Base-by-base conservation (phyloP, 2,888 invertebrate genomes). In the Cremastinae sp. region DNA sequence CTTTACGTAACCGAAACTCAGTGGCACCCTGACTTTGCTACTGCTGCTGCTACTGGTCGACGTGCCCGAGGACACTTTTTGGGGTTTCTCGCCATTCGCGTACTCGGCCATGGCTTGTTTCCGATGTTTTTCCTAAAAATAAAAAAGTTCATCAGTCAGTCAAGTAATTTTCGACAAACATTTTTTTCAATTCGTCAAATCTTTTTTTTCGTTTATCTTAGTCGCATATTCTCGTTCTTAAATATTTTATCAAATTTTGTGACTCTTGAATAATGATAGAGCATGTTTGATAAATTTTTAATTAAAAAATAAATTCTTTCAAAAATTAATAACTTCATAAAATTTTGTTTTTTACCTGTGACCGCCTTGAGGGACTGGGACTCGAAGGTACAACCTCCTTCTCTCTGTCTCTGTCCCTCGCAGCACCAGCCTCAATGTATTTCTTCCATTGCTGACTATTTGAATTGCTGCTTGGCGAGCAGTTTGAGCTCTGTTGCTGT, bases 1-100 rank as follows among this genome's bases (percentile, higher is more conserved):
- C 87, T 96, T 96, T 53, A 96, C 94, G 88, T 96, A 96, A 62
- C 96, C 96, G 85, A 96, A 96, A 89, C 94, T 96, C 83, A 96
- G 95, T 7, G 96, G 96, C 10, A 95, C 95, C 77, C 92, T 88
- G 58, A 91, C 92, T 89, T 96, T 96, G 43, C 93, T 93, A 83
- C 94, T 92, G 80, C 91, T 90, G 80, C 91, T 91, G 68, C 78
- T 76, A 49, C 79, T 73, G 8, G 87, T 86, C 35, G 88, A 88
- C 20, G 88, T 88, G 39, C 88, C 87, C 7, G 88, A 88, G 9
- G 88, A 88, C 55, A 88, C 86, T 83, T 88, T 88, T 64, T 88
- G 88, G 37, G 85, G 82, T 78, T 88, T 88, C 43, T 88, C 88
- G 22, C 88, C 88, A 70, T 88, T 88, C 55, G 87, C 83, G 82